phyloP scores from a whole-genome alignment of 2,113 vertebrate species.

The Sterna hirundo region DNA sequence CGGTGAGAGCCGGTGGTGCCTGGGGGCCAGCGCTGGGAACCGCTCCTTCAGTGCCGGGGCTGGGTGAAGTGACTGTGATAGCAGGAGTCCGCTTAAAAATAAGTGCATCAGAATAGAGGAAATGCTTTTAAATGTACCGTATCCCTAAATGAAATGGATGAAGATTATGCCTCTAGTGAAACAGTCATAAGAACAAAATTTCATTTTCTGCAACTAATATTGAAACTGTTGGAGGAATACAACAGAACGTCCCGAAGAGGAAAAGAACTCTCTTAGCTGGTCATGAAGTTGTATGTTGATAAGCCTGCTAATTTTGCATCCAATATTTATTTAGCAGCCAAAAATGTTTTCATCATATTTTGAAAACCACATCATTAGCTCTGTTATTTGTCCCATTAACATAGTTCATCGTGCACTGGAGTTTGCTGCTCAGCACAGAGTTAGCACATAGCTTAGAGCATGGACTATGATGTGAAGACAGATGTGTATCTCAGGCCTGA shows the following conservation, averaged over 20 bases:
- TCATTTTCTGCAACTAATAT: accelerated
- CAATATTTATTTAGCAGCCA: background rate
- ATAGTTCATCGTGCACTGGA: background rate
- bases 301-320: background rate
- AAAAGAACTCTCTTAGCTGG: background rate
- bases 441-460: background rate
- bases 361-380: conserved; percentile 4
- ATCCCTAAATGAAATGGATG: background rate
- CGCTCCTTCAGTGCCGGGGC: background rate
- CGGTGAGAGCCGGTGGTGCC: accelerated
- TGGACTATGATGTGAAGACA: background rate
- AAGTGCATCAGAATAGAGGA: too few relatives aligned
- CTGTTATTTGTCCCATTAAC: conserved; percentile 17
- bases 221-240: background rate
- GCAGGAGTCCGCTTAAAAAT: accelerated
- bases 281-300: background rate
- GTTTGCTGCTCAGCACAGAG: background rate
- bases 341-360: background rate
- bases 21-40: background rate
- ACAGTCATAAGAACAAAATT: background rate
- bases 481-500: background rate
- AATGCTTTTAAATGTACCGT: background rate
- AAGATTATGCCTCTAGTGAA: too few relatives aligned
- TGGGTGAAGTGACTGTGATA: background rate
- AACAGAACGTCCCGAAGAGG: background rate